phyloP scores from a whole-genome alignment of 2,888 invertebrate species.

The Tiliacea aurago region DNA sequence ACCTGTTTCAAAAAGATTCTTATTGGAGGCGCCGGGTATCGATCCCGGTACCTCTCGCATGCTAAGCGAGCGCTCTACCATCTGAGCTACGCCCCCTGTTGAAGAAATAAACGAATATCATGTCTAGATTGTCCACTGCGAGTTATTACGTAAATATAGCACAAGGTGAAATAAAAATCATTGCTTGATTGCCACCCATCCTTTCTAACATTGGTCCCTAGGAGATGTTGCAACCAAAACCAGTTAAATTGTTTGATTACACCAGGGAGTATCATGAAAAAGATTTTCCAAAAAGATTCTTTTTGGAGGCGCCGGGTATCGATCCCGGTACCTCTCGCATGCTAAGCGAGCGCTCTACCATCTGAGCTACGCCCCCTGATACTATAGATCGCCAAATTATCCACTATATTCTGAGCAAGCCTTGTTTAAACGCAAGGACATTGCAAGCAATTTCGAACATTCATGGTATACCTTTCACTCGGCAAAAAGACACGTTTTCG shows the following conservation, averaged over 20 bases:
- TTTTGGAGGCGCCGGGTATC: constrained; percentile 81
- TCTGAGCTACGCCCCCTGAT: constrained; percentile 85
- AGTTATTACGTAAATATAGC: not conserved
- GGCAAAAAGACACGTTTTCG: constrained; percentile 40
- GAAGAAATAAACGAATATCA: constrained; percentile 13
- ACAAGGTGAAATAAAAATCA: not conserved
- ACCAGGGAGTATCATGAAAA: not conserved
- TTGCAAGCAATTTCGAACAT: constrained; percentile 13
- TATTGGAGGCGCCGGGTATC: constrained; percentile 89
- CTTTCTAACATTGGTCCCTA: not conserved
- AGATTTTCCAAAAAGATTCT: constrained; percentile 31
- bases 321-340: constrained; percentile 90
- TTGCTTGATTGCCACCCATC: not conserved
- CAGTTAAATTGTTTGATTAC: not conserved
- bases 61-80: constrained; percentile 88
- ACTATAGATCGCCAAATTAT: not conserved
- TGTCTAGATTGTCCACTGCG: not conserved
- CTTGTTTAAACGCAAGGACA: constrained; percentile 28
- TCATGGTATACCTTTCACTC: constrained; percentile 49
- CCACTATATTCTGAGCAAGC: constrained; percentile 13
- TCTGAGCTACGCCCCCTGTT: constrained; percentile 70
- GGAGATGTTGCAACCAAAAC: not conserved
- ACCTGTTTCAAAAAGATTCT: constrained; percentile 24
- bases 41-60: constrained; percentile 90
- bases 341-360: constrained; percentile 89